These are phyloP conservation scores for Leptinotarsa tumamoca DNA, from an alignment of 2,888 invertebrate genomes.

Conservation along the genomic window DNA sequence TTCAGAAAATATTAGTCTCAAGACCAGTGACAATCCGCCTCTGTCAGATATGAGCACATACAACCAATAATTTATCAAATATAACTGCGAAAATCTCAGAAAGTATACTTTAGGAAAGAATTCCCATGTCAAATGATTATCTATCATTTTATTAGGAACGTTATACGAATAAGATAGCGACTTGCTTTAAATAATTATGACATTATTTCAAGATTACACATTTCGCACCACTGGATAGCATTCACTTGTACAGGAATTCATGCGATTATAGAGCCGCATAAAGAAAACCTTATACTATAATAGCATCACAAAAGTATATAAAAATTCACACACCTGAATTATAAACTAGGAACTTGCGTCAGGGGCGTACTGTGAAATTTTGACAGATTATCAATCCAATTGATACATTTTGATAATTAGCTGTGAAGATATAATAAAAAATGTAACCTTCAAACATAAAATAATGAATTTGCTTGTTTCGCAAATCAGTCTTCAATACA, in stretches of 20 bases:
- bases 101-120: constrained; percentile 11
- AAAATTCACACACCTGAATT: constrained; percentile 22
- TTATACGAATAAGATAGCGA: constrained; percentile 23
- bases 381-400: neutral
- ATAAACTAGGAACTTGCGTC: constrained; percentile 19
- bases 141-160: constrained; percentile 27
- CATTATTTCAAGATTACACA: constrained; percentile 28
- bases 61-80: constrained; percentile 11
- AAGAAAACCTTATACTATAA: constrained; percentile 17
- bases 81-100: constrained; percentile 17
- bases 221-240: constrained; percentile 23
- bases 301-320: constrained; percentile 8
- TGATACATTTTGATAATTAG: too few relatives aligned
- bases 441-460: too few relatives aligned
- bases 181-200: constrained; percentile 25
- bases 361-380: constrained; percentile 2
- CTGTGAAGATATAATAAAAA: too few relatives aligned
- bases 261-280: constrained; percentile 3
- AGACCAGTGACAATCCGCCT: neutral
- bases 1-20: too few relatives aligned
- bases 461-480: too few relatives aligned
- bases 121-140: constrained; percentile 31
- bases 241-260: constrained; percentile 18
- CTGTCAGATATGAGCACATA: neutral
- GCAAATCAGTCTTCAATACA: too few relatives aligned